Evolutionary conservation across 2,113 vertebrate species (phyloP).

Genomic region (Thryonomys swinderianus): DNA sequence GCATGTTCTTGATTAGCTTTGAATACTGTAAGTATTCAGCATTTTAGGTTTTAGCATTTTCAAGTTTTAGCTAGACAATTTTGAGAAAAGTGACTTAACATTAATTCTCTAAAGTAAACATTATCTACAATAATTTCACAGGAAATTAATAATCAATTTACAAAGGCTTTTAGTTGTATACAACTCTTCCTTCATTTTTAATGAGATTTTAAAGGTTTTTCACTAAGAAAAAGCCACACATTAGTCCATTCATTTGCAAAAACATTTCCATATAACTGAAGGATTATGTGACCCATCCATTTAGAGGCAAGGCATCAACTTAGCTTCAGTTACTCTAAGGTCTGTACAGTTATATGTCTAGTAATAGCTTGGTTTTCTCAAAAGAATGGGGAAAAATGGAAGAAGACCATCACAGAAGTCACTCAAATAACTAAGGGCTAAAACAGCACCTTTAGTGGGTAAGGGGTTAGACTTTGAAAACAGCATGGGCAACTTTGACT

Average conservation of each 20-base stretch:
- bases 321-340: not conserved
- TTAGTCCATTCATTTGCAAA: conserved; percentile 15
- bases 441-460: not conserved
- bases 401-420: not conserved
- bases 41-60: conserved; percentile 25
- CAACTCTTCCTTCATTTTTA: conserved; percentile 34
- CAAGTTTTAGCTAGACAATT: conserved; percentile 7
- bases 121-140: not conserved
- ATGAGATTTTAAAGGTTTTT: not conserved
- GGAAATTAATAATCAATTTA: conserved; percentile 37
- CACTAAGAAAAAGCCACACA: conserved; percentile 23
- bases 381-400: not conserved
- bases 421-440: not conserved
- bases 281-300: not conserved
- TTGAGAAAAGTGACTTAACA: conserved; percentile 29
- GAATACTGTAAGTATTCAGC: not conserved
- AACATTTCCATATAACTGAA: not conserved
- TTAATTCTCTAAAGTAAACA: conserved; percentile 23
- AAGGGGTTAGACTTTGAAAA: not conserved
- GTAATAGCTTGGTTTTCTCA: not conserved
- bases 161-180: not conserved
- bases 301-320: not conserved
- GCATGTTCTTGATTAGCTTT: not conserved
- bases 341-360: not conserved
- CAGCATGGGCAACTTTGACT: not conserved